Evolutionary conservation across 2,888 invertebrate genomes (phyloP).

Genomic region (Phragmatobia fuliginosa): DNA sequence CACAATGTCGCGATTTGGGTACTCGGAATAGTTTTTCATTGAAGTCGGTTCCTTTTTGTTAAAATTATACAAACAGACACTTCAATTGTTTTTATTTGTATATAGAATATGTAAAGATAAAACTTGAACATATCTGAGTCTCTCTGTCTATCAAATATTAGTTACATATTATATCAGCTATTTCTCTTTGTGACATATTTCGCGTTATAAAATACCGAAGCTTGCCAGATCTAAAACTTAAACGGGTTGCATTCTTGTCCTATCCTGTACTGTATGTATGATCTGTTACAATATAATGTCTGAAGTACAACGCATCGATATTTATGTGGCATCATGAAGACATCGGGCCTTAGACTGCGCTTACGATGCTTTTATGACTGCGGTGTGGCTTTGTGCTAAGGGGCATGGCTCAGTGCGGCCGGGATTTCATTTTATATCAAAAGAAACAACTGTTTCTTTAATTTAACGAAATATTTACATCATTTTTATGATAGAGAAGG

Average conservation of each 20-base stretch:
- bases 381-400: slow-evolving; percentile 69
- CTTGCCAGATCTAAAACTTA: background rate
- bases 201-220: background rate
- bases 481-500: no score
- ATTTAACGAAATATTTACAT: no score
- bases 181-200: no score
- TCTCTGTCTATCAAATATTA: no score
- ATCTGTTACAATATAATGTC: background rate
- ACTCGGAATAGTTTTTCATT: no score
- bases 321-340: slow-evolving; percentile 68
- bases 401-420: slow-evolving; percentile 34
- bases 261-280: background rate
- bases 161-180: no score
- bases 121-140: no score
- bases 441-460: background rate
- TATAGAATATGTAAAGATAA: no score
- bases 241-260: background rate
- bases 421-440: slow-evolving; percentile 21
- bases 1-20: no score
- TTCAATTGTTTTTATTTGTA: no score
- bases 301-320: slow-evolving; percentile 30
- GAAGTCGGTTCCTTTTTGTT: no score
- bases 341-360: slow-evolving; percentile 59
- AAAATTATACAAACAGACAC: no score
- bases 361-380: slow-evolving; percentile 66